Base-by-base conservation (phyloP, 2,113 vertebrate species). In the Psephotus haematonotus region DNA sequence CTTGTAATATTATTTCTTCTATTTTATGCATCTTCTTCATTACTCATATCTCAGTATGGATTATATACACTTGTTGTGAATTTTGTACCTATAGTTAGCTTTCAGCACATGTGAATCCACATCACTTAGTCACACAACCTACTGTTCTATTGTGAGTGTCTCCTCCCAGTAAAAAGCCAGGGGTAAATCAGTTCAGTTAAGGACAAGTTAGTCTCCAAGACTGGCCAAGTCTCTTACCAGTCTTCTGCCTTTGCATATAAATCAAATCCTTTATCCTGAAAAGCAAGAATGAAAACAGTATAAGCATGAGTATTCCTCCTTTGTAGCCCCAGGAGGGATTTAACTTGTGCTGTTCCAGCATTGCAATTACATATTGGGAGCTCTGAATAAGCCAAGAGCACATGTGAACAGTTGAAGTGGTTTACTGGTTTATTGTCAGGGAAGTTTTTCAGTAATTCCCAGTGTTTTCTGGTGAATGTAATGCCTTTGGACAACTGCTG, bases 191-290 rank as follows among this genome's bases (percentile, higher is more conserved):
- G 11, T 37, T 86, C 55, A 95, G 14, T 46, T 77, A 81, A 93
- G 60, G 53, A 76, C 1, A 3, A 75, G 41, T 91, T 76, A 89
- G 35, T 19, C 27, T 67, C 39, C 29, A 15, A 74, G 50, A 75
- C 11, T 3, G 3, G 44, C 29, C 53, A 53, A 67, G 79, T 76
- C 52, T 93, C 97, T 97, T 97, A 97, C 97, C 97, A 97, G 85
- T 97, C 97, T 93, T 97, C 95, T 67, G 94, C 79, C 82, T 97
- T 97, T 0, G 19, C 89, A 31, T 86, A 81, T 52, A 97, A 72
- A 76, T 84, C 49, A 43, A 94, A 95, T 67, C 78, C 29, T 92
- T 96, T 94, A 68, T 82, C 96, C 97, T 97, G 82, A 63, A 97
- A 97, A 96, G 59, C 47, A 93, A 97, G 77, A 94, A 94, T 19